Conservation (phyloP, 2,888 invertebrate species). For the Hemithea aestivaria region DNA sequence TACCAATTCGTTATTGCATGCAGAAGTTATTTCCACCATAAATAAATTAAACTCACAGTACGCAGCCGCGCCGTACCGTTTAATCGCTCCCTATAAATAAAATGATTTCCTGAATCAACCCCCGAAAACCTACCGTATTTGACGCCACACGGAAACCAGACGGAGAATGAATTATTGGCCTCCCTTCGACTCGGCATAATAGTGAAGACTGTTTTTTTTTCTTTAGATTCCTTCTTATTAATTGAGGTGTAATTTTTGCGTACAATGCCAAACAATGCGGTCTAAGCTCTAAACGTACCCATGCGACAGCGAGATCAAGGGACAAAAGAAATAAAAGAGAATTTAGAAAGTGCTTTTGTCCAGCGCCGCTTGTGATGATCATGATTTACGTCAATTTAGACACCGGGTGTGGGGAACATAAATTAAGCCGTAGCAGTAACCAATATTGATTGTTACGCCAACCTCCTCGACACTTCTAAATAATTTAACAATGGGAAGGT, state of each 20-base stretch:
- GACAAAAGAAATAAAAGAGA: constrained; percentile 51
- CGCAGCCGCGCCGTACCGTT: constrained; percentile 1
- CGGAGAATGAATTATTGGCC: constrained; percentile 58
- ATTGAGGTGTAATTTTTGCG: constrained; percentile 68
- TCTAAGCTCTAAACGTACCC: constrained; percentile 46
- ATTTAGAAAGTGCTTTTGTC: constrained; percentile 62
- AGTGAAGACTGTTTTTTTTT: constrained; percentile 48
- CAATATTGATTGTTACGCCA: constrained; percentile 36
- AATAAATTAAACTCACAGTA: neutral
- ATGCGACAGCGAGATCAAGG: constrained; percentile 39
- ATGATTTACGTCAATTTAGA: constrained; percentile 61
- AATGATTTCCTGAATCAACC: constrained; percentile 34
- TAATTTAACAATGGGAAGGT: constrained; percentile 42
- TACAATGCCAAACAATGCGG: constrained; percentile 52
- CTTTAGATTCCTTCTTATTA: constrained; percentile 51
- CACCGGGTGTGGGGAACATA: constrained; percentile 41
- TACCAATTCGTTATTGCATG: no score
- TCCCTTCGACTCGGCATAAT: constrained; percentile 55
- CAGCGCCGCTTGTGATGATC: constrained; percentile 43
- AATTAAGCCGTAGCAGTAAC: constrained; percentile 45
- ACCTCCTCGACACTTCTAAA: constrained; percentile 37
- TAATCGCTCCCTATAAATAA: constrained; percentile 16
- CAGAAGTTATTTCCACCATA: neutral
- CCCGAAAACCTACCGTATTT: constrained; percentile 38
- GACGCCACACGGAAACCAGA: constrained; percentile 58